phyloP scores from a whole-genome alignment of 2,113 vertebrate genomes.

The Ictidomys tridecemlineatus region DNA sequence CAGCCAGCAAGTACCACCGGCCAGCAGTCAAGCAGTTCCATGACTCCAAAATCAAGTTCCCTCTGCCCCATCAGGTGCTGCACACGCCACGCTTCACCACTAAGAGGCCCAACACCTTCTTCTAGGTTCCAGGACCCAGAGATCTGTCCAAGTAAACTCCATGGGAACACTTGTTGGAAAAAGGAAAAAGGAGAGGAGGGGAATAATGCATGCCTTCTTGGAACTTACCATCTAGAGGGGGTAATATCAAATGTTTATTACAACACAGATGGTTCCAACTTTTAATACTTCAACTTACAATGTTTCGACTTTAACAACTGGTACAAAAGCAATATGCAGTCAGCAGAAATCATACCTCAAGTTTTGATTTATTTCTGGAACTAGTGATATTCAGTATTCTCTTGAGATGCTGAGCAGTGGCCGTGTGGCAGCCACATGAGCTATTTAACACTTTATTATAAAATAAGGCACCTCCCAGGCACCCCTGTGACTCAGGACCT shows the following conservation, averaged over 20 bases:
- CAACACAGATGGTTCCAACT: not conserved
- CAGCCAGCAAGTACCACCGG: slow-evolving; percentile 97
- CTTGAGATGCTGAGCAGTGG: not conserved
- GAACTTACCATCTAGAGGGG: not conserved
- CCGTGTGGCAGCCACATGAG: not conserved
- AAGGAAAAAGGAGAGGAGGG: no score
- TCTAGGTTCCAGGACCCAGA: slow-evolving; percentile 82
- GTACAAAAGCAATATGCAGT: not conserved
- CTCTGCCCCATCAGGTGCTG: slow-evolving; percentile 96
- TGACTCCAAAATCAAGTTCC: slow-evolving; percentile 99
- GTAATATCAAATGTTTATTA: not conserved
- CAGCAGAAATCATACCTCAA: not conserved
- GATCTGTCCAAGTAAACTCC: slow-evolving; percentile 43
- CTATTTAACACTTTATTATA: not conserved
- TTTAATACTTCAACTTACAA: not conserved
- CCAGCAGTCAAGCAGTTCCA: slow-evolving; percentile 99
- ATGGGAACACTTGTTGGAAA: not conserved
- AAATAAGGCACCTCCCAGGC: not conserved
- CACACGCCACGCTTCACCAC: slow-evolving; percentile 99
- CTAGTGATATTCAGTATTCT: not conserved
- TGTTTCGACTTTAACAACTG: not conserved
- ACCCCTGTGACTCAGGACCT: not conserved
- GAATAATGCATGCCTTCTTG: not conserved
- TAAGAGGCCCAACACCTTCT: slow-evolving; percentile 99
- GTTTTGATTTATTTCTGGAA: not conserved